phyloP scores from a whole-genome alignment of 2,797 vertebrate species.

The Enteromius anoplus region DNA sequence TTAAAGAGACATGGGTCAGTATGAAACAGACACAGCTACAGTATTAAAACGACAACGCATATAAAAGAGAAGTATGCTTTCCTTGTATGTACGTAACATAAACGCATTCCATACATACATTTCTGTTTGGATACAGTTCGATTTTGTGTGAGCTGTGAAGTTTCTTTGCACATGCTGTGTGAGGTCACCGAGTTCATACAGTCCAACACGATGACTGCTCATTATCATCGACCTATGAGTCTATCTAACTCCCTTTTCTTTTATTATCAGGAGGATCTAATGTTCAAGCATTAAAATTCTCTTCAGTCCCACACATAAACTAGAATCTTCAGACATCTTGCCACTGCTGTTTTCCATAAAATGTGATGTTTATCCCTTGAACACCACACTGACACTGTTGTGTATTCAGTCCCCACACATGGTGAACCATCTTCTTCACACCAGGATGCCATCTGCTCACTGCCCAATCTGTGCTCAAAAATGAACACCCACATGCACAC shows the following conservation, averaged over 20 bases:
- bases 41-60: background rate
- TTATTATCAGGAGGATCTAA: background rate
- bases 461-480: slow-evolving; percentile 2
- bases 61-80: background rate
- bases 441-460: background rate
- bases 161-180: background rate
- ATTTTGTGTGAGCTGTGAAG: background rate
- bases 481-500: slow-evolving; percentile 21
- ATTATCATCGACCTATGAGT: background rate
- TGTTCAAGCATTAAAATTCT: background rate
- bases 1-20: background rate
- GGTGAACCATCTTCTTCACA: slow-evolving; percentile 23
- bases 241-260: background rate
- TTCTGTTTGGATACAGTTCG: background rate
- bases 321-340: background rate
- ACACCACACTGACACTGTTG: background rate
- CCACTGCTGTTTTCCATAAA: background rate
- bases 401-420: slow-evolving; percentile 15
- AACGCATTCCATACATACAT: background rate
- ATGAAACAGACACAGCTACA: background rate
- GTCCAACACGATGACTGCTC: background rate
- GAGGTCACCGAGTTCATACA: background rate
- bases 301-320: background rate
- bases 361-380: background rate
- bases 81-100: background rate